phyloP scores from a whole-genome alignment of 2,113 vertebrate genomes.

The Micronycteris hirsuta region DNA sequence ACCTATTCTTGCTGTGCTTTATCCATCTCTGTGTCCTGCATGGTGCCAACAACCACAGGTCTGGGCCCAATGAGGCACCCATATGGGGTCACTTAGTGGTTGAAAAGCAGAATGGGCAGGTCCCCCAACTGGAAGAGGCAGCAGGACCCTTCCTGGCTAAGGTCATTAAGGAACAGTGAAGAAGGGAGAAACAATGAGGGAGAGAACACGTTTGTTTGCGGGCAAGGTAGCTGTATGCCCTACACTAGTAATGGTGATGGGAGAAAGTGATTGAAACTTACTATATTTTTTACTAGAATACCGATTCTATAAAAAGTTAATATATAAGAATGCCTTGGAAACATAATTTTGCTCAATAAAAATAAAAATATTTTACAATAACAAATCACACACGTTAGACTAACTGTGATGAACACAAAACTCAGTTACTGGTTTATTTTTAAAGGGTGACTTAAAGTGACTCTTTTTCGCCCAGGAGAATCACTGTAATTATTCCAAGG shows the following conservation, averaged over 20 bases:
- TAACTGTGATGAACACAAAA: slow-evolving; percentile 26
- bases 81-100: not conserved
- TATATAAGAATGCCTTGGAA: slow-evolving; percentile 21
- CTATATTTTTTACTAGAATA: not conserved
- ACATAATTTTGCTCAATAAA: slow-evolving; percentile 42
- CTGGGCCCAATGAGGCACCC: not conserved
- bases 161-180: not conserved
- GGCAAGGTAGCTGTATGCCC: not conserved
- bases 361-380: not conserved
- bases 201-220: not conserved
- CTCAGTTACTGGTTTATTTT: not conserved
- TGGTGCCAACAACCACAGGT: not conserved
- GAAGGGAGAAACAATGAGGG: not conserved
- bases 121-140: not conserved
- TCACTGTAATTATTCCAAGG: slow-evolving; percentile 7
- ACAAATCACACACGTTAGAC: not conserved
- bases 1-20: not conserved
- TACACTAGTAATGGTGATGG: not conserved
- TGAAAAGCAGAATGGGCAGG: not conserved
- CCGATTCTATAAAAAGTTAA: not conserved
- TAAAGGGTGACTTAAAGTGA: slow-evolving; percentile 28
- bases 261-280: not conserved
- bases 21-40: not conserved
- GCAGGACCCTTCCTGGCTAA: not conserved
- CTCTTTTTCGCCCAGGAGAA: not conserved